Base-by-base conservation (phyloP, 2,113 vertebrate genomes). In the Casuarius casuarius region DNA sequence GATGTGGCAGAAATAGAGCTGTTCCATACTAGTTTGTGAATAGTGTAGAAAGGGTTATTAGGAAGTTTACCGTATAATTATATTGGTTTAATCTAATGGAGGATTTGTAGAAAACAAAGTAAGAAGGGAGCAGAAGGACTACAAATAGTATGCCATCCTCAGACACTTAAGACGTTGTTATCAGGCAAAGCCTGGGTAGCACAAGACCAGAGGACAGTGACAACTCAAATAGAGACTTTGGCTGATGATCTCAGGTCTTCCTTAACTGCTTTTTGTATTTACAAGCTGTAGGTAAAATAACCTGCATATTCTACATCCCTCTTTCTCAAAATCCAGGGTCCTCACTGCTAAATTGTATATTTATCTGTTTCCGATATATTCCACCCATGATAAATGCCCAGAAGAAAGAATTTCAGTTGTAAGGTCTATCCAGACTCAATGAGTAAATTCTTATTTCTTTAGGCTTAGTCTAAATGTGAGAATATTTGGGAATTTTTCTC, bases 221-320 rank as follows among this genome's bases (percentile, higher is more conserved):
- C 15, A 54, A 28, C 19, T 54, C n/a, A 52, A 56, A 18, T 12
- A 25, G 10, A 66, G n/a, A 31, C 14, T 31, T 26, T 46, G 14
- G 5, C 33, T 80, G 25, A 13, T 46, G 52, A 70, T 40, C 16
- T 58, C 26, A 65, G 42, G 21, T 8, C 9, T 75, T 70, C 20
- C 17, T 56, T 56, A 52, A 56, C 19, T 35, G 21, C 12, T 9
- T 40, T 25, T 44, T 83, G 63, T 52, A 56, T n/a, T 63, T 21
- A 25, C 6, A 67, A 65, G 9, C 11, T 23, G 31, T 5, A 23
- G 33, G 10, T 21, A 28, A 72, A 72, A 56, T 38, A 13, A 33
- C 2, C 0, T 49, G 0, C 3, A 1, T 23, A 5, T 3, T 65
- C 29, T 42, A 51, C 42, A 87, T 81, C 3, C 7, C 7, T 56